Evolutionary conservation across 2,113 vertebrate genomes (phyloP).

Genomic region (Pristiophorus japonicus): DNA sequence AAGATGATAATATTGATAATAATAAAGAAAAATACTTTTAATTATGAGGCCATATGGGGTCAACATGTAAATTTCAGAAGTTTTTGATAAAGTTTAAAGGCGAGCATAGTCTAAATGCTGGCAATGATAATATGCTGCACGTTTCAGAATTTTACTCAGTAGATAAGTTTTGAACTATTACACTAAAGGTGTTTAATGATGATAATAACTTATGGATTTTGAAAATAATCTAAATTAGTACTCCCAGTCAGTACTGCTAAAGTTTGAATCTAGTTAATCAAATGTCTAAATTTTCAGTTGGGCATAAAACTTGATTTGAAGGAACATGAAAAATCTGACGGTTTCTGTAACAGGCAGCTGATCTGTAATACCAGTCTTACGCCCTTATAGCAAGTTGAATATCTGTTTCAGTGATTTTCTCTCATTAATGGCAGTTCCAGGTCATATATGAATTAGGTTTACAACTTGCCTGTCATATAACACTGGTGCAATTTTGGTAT

Average conservation of each 20-base stretch:
- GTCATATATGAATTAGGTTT: too few relatives aligned
- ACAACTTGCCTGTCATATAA: background rate
- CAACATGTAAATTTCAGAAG: background rate
- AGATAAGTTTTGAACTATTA: background rate
- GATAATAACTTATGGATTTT: background rate
- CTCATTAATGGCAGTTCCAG: background rate
- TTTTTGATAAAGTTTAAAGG: too few relatives aligned
- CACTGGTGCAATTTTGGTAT: too few relatives aligned
- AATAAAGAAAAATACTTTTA: background rate
- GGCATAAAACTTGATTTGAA: background rate
- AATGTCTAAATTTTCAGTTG: background rate
- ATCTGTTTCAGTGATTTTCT: background rate
- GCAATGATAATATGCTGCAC: background rate
- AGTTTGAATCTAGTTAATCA: background rate
- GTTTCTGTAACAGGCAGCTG: background rate
- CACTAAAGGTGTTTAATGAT: background rate
- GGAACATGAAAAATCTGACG: background rate
- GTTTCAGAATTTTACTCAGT: background rate
- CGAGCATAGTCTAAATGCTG: too few relatives aligned
- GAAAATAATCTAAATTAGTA: background rate
- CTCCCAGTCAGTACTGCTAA: background rate
- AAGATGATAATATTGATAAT: background rate
- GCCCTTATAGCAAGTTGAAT: background rate
- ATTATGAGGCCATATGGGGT: background rate
- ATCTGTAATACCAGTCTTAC: background rate